Base-by-base conservation (phyloP, 2,888 invertebrate genomes). In the Ormyrus nitidulus region DNA sequence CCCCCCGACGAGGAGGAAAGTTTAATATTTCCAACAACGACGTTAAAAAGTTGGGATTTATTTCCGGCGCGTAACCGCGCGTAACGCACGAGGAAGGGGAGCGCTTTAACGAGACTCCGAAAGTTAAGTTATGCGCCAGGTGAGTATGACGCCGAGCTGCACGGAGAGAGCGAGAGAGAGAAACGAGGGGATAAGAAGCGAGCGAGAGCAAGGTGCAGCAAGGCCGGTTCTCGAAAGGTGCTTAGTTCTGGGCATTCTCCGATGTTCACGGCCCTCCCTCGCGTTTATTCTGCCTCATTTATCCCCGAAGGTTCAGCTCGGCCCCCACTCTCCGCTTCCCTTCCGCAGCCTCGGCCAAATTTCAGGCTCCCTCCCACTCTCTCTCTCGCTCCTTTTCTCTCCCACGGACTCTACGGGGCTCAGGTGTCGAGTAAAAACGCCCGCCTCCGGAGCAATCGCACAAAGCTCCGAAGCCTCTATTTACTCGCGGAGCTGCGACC, bases 251-350 rank as follows among this genome's bases (percentile, higher is more conserved):
- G 83, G 79, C 84, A 85, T 84, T 84, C 83, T 85, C 83, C 83
- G 81, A 83, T 83, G 80, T 84, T 83, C 84, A 83, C 82, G 82
- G 83, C 81, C 82, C 82, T 83, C 83, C 83, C 77, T 82, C 82
- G 84, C 85, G 83, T 85, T 86, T 85, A 86, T 86, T 85, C 85
- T 85, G 84, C 84, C 85, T 85, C 86, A 86, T 87, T 86, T 85
- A 86, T 87, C 84, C 85, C 84, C 79, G 68, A 75, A 83, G 84
- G 83, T 85, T 82, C 83, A 83, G 78, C 82, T 84, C 79, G 83
- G 19, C 19, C 19, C 19, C 19, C 19, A 19, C 19, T 19, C 19
- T 2, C 19, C 19, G 19, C 19, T 19, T 46, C 3, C 34, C 48
- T 51, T 62, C 13, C 56, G 6, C 69, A 2, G 3, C 11, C 10